These are phyloP conservation scores for Campoplex nolae DNA, from an alignment of 2,888 invertebrate species.

Conservation along the genomic window DNA sequence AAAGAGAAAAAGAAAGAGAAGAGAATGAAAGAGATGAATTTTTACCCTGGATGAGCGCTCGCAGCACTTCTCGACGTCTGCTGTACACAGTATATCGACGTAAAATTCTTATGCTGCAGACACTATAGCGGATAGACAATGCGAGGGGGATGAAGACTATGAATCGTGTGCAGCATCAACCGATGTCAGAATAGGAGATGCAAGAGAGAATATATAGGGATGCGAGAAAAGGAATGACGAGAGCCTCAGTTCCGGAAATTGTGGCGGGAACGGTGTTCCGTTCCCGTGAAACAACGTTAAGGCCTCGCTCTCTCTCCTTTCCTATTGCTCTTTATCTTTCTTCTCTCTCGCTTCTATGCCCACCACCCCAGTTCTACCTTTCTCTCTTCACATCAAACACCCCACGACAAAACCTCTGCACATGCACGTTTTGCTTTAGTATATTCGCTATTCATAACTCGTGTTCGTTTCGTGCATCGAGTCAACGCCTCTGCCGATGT, in stretches of 20 bases:
- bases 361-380: conserved; percentile 7
- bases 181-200: conserved; percentile 43
- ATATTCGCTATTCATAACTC: conserved; percentile 17
- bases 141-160: conserved; percentile 50
- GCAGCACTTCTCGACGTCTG: conserved; percentile 53
- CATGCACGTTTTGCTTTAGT: neutral
- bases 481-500: conserved; percentile 7
- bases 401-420: conserved; percentile 23
- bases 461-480: neutral
- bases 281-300: conserved; percentile 62
- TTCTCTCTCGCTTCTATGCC: neutral
- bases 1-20: conserved; percentile 12
- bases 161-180: conserved; percentile 60
- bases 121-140: conserved; percentile 66
- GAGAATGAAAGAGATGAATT: conserved; percentile 43
- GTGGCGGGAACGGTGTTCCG: conserved; percentile 63
- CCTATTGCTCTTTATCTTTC: conserved; percentile 1
- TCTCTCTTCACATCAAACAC: conserved; percentile 3
- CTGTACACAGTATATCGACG: conserved; percentile 65
- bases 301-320: conserved; percentile 46
- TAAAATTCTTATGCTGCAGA: conserved; percentile 65
- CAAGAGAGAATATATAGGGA: conserved; percentile 9
- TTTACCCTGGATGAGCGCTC: conserved; percentile 55
- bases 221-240: conserved; percentile 14
- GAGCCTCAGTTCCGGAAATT: conserved; percentile 63